A percentile compares a stretch with the other conserved stretches of the same genome.
phyloP scores from a whole-genome alignment of 2,797 vertebrate species.

The Acridotheres tristis region DNA sequence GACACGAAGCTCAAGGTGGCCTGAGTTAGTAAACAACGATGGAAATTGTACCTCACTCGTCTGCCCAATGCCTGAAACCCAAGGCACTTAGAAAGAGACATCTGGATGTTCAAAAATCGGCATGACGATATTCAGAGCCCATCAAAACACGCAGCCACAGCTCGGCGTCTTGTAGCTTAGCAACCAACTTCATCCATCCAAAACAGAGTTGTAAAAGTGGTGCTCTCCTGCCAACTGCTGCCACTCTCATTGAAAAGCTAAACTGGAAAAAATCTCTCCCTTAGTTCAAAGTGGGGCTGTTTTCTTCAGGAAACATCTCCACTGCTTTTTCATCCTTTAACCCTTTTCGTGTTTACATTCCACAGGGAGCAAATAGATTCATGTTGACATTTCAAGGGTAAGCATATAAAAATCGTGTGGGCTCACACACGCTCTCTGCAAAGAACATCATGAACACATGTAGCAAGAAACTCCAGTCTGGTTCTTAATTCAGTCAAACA shows the following conservation, averaged over 20 bases:
- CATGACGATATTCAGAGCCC: conserved; percentile 67
- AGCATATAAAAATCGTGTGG: neutral
- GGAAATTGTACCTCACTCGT: conserved; percentile 74
- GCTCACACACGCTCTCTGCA: neutral
- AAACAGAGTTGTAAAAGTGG: conserved; percentile 80
- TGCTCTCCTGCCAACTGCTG: conserved; percentile 57
- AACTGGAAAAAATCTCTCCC: conserved; percentile 53
- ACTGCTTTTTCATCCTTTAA: conserved; percentile 42
- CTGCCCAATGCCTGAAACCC: conserved; percentile 59
- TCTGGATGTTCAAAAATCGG: conserved; percentile 71
- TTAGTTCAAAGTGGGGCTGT: conserved; percentile 32
- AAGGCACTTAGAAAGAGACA: conserved; percentile 69
- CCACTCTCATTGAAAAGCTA: conserved; percentile 71
- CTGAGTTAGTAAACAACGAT: conserved; percentile 65
- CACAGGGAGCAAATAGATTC: conserved; percentile 1
- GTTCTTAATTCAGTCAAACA: neutral
- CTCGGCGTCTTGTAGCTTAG: conserved; percentile 76
- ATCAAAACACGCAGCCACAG: conserved; percentile 74
- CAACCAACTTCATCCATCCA: conserved; percentile 73
- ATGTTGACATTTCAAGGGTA: conserved; percentile 35
- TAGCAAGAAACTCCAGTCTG: neutral
- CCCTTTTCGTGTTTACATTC: conserved; percentile 49
- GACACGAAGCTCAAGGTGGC: conserved; percentile 59
- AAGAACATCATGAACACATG: conserved; percentile 30
- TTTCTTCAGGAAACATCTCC: conserved; percentile 37